A percentile compares a stretch with the other conserved stretches of the same genome.
Conservation (phyloP, 2,797 vertebrate genomes). For the Brotula barbata region DNA sequence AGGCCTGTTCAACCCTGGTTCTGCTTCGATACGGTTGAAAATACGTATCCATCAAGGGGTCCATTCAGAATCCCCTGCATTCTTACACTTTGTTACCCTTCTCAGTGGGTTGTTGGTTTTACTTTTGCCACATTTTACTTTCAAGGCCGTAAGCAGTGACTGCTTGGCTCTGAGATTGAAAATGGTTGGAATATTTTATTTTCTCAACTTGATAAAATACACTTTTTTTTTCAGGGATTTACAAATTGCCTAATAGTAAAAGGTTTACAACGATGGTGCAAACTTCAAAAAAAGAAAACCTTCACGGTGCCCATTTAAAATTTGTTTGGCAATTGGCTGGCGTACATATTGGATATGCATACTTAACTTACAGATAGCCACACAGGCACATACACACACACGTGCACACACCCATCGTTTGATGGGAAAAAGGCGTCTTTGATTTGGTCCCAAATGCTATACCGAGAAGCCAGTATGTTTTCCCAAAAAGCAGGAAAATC, state of each 20-base stretch:
- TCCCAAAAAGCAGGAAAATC: slow-evolving; percentile 76
- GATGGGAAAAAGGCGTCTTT: slow-evolving; percentile 68
- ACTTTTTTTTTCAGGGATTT: slow-evolving; percentile 4
- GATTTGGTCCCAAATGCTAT: slow-evolving; percentile 58
- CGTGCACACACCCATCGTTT: slow-evolving; percentile 42
- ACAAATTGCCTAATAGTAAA: neutral
- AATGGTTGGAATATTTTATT: slow-evolving; percentile 17
- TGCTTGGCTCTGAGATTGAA: slow-evolving; percentile 4
- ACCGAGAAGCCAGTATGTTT: slow-evolving; percentile 72
- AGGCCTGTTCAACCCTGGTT: slow-evolving; percentile 62
- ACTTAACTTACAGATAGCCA: slow-evolving; percentile 16
- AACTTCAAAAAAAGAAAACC: no score
- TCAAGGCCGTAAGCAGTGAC: slow-evolving; percentile 13
- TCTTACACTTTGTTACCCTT: slow-evolving; percentile 58
- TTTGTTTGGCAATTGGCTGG: slow-evolving; percentile 1
- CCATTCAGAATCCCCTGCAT: slow-evolving; percentile 62
- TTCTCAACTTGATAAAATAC: slow-evolving; percentile 13
- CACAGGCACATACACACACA: slow-evolving; percentile 19
- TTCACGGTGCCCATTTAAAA: neutral
- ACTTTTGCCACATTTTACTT: slow-evolving; percentile 36
- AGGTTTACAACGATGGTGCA: no score
- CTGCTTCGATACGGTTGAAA: slow-evolving; percentile 63
- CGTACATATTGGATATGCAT: slow-evolving; percentile 1
- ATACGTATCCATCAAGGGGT: slow-evolving; percentile 70
- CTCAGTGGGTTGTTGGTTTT: slow-evolving; percentile 42